A percentile compares a stretch with the other conserved stretches of the same genome.
Conservation (phyloP, 2,888 invertebrate genomes). For the Prosapia bicincta region DNA sequence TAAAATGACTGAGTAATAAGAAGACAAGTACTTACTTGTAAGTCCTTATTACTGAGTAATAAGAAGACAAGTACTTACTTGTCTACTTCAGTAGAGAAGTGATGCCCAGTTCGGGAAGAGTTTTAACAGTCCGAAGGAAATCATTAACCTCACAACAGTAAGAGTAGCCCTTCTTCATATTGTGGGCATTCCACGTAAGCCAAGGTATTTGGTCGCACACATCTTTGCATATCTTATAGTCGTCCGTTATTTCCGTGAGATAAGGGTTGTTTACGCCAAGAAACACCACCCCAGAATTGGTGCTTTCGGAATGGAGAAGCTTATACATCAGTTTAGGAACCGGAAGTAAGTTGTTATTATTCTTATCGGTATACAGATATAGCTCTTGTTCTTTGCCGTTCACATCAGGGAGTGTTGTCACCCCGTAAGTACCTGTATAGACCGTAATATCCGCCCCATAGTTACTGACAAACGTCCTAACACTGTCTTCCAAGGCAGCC, state of each 20-base stretch:
- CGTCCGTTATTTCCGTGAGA: background rate
- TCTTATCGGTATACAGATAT: constrained; percentile 4
- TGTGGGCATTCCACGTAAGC: constrained; percentile 8
- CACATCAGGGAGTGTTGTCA: background rate
- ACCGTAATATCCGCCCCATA: background rate
- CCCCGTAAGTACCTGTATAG: background rate
- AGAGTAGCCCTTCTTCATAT: constrained; percentile 9
- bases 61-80: no score
- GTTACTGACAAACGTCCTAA: constrained; percentile 45
- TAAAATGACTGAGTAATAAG: no score
- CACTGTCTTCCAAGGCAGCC: constrained; percentile 48
- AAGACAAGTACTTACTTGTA: no score
- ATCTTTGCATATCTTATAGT: constrained; percentile 13
- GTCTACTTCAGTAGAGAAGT: background rate
- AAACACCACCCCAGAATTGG: background rate
- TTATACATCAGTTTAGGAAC: constrained; percentile 8
- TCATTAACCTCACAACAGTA: constrained; percentile 9
- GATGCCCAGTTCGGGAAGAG: background rate
- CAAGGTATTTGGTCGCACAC: constrained; percentile 10
- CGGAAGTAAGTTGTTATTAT: constrained; percentile 1
- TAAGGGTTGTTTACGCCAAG: constrained; percentile 11
- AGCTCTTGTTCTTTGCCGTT: background rate
- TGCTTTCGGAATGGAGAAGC: background rate
- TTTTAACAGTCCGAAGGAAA: background rate
- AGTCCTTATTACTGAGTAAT: no score